phyloP scores from a whole-genome alignment of 2,113 vertebrate species.

The Phalacrocorax pelagicus region DNA sequence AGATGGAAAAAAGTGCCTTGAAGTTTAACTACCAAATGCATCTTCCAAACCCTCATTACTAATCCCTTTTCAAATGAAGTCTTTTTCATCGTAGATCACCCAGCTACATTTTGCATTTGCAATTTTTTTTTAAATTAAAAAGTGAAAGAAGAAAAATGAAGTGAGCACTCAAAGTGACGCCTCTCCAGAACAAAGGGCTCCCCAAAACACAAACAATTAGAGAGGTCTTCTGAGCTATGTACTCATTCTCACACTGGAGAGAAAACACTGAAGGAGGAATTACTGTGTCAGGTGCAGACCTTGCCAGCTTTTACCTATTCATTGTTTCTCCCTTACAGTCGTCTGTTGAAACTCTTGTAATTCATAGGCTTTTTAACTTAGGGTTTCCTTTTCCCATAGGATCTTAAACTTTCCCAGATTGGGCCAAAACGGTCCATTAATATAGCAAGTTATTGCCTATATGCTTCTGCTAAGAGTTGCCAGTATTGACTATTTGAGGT shows the following conservation, averaged over 20 bases:
- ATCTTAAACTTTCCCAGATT: not conserved
- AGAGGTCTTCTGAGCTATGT: not conserved
- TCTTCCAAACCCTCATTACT: constrained; percentile 1
- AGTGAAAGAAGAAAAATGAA: constrained; percentile 1
- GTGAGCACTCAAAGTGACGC: not conserved
- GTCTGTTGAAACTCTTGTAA: not conserved
- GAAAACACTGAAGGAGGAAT: not conserved
- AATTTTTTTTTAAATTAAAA: constrained; percentile 32
- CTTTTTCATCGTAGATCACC: not conserved
- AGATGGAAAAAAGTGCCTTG: not conserved
- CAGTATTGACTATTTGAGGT: not conserved
- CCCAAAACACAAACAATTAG: not conserved
- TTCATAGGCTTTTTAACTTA: not conserved
- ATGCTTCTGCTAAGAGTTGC: not conserved
- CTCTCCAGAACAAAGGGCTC: not conserved
- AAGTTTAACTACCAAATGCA: not conserved
- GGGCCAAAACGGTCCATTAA: not conserved
- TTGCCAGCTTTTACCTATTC: not conserved
- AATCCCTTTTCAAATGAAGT: not conserved
- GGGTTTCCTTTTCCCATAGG: not conserved
- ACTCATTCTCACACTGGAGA: not conserved
- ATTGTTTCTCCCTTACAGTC: not conserved
- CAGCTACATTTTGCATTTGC: not conserved
- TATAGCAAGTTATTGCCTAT: not conserved
- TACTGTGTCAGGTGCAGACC: not conserved